Conservation (phyloP, 1,140 invertebrate species). For the Micrasema longulum region DNA sequence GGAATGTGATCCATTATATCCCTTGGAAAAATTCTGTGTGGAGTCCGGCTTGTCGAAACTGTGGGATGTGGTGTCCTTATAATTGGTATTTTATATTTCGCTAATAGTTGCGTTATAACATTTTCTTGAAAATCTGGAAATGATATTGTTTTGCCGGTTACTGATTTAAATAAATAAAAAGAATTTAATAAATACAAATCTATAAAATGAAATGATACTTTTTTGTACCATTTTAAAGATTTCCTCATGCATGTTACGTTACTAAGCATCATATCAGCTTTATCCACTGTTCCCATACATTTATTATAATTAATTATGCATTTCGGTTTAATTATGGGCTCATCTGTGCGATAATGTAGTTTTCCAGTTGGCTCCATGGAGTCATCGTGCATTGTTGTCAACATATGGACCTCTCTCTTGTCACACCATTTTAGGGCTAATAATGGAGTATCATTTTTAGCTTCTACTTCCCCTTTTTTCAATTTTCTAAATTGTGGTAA, state of each 20-base stretch:
- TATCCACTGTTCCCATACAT: constrained; percentile 1
- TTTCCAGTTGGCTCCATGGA: neutral
- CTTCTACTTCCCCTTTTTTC: neutral
- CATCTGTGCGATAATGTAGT: neutral
- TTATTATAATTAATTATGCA: neutral
- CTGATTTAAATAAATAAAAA: neutral
- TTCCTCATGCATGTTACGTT: neutral
- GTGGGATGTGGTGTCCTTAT: too few species aligned
- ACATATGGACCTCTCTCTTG: neutral
- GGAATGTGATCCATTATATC: too few species aligned
- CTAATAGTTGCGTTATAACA: constrained; percentile 19
- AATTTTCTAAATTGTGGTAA: neutral
- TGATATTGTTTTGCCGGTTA: neutral
- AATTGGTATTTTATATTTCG: neutral
- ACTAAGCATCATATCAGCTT: constrained; percentile 15
- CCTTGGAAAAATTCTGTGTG: too few species aligned
- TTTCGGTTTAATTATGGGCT: neutral
- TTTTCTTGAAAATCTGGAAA: constrained; percentile 9
- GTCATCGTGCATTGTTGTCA: neutral
- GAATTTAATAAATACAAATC: constrained; percentile 22
- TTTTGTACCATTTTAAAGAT: constrained; percentile 20
- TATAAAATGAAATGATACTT: constrained; percentile 17
- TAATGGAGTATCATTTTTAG: neutral
- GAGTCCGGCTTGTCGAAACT: too few species aligned
- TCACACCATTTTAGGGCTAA: neutral